Conservation (phyloP, 2,888 invertebrate species). For the Amblyteles armatorius region DNA sequence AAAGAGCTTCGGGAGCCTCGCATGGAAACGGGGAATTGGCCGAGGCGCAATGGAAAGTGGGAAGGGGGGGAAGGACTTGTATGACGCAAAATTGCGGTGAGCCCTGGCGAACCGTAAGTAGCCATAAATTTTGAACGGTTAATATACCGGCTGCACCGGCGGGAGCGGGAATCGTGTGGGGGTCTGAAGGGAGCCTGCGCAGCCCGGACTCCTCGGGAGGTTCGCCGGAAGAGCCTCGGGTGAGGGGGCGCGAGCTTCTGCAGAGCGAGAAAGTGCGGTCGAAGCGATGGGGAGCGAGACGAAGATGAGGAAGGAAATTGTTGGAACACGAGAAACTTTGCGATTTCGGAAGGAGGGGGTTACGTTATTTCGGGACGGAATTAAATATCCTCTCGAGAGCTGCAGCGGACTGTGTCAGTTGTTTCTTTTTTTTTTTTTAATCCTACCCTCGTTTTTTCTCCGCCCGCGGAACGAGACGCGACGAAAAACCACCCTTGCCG, state of each 20-base stretch:
- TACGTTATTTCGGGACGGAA: conserved; percentile 73
- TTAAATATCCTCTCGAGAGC: conserved; percentile 72
- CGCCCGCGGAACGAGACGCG: neutral
- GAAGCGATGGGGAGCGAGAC: conserved; percentile 26
- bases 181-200: neutral
- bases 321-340: conserved; percentile 45
- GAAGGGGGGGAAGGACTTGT: conserved; percentile 10
- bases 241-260: conserved; percentile 2
- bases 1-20: neutral
- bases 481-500: conserved; percentile 13
- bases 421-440: neutral
- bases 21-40: conserved; percentile 12
- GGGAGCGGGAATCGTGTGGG: neutral
- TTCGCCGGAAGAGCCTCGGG: neutral
- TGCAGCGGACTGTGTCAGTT: conserved; percentile 8
- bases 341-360: conserved; percentile 59
- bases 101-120: conserved; percentile 72
- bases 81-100: conserved; percentile 72
- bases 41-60: neutral
- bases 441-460: neutral
- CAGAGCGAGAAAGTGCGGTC: conserved; percentile 29
- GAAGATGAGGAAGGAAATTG: neutral
- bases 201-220: conserved; percentile 57
- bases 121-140: conserved; percentile 79
- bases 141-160: conserved; percentile 74